These are phyloP conservation scores for Cetonia aurata DNA, from an alignment of 2,888 invertebrate species.

Conservation along the genomic window DNA sequence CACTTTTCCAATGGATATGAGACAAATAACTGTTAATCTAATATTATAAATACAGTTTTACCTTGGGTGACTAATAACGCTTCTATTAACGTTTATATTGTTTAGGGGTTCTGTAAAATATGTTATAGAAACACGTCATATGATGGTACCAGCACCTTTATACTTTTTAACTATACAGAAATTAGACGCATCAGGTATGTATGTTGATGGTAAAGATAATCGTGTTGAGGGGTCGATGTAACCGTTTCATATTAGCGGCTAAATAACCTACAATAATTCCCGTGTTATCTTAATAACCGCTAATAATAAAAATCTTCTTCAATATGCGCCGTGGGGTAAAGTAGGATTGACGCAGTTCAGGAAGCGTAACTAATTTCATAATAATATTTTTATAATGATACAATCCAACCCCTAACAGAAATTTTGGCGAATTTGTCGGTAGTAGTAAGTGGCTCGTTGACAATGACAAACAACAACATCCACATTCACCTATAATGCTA, in stretches of 20 bases:
- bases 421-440: conserved; percentile 56
- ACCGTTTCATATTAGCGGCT: conserved; percentile 20
- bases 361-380: conserved; percentile 56
- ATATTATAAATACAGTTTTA: conserved; percentile 9
- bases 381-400: conserved; percentile 56
- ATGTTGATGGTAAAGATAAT: conserved; percentile 51
- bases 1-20: too few species aligned
- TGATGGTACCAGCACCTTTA: conserved; percentile 56
- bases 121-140: conserved; percentile 45
- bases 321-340: not conserved
- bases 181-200: conserved; percentile 22
- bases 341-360: conserved; percentile 18
- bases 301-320: too few species aligned
- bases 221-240: conserved; percentile 44
- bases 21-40: too few species aligned
- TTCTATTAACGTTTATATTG: conserved; percentile 18
- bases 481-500: conserved; percentile 55
- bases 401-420: conserved; percentile 50
- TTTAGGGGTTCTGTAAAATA: conserved; percentile 38
- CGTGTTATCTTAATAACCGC: too few species aligned
- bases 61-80: conserved; percentile 32
- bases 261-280: too few species aligned
- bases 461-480: conserved; percentile 59
- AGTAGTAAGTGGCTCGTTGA: conserved; percentile 45
- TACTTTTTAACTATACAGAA: too few species aligned